Conservation (phyloP, 2,888 invertebrate species). For the Megastigmus dorsalis region DNA sequence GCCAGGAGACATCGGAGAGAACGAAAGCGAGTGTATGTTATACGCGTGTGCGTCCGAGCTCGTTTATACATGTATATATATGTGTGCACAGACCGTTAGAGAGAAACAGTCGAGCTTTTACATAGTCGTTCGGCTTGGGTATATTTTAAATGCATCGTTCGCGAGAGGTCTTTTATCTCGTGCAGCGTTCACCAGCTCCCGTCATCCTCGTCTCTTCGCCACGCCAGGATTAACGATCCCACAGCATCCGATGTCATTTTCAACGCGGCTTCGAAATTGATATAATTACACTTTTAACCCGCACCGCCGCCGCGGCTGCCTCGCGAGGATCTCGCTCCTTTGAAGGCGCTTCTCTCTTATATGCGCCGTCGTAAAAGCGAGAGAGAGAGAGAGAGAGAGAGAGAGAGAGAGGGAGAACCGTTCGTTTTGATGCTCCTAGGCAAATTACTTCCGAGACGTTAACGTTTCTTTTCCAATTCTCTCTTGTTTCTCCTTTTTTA, state of each 20-base stretch:
- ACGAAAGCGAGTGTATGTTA: neutral
- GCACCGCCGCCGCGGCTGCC: neutral
- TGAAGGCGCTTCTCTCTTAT: neutral
- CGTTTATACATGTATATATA: too few species aligned
- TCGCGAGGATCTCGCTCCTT: neutral
- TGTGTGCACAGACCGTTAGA: neutral
- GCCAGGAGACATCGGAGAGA: neutral
- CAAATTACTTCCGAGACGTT: slow-evolving; percentile 48
- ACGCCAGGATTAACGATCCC: slow-evolving; percentile 15
- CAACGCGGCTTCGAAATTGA: slow-evolving; percentile 35
- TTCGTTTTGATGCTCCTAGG: slow-evolving; percentile 30
- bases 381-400: too few species aligned
- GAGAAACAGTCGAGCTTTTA: neutral
- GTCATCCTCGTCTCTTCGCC: neutral
- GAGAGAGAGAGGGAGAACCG: slow-evolving; percentile 16
- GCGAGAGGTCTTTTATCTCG: neutral
- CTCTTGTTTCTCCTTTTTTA: slow-evolving; percentile 17
- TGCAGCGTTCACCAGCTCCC: neutral
- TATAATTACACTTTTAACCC: slow-evolving; percentile 32
- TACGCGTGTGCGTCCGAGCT: neutral
- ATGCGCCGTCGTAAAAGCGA: slow-evolving; percentile 24
- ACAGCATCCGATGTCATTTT: slow-evolving; percentile 16
- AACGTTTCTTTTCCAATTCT: slow-evolving; percentile 38
- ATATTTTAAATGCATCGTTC: slow-evolving; percentile 18
- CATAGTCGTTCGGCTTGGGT: too few species aligned